Evolutionary conservation across 1,140 invertebrate species (phyloP).

Genomic region (Lerema accius): DNA sequence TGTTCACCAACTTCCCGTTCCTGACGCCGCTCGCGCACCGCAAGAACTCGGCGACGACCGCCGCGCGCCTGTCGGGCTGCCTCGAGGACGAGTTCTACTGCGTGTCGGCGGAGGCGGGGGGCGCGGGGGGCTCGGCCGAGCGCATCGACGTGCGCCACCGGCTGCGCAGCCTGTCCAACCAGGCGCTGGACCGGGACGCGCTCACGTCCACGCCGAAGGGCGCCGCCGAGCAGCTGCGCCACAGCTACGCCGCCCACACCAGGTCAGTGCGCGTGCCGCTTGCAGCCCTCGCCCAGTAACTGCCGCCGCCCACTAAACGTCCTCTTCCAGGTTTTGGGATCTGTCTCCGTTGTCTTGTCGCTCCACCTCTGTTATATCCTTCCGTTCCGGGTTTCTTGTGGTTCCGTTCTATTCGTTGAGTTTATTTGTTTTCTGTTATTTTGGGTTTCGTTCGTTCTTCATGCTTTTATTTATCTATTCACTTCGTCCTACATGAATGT

Average conservation of each 20-base stretch:
- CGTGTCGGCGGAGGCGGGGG: constrained; percentile 65
- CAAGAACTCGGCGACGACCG: constrained; percentile 68
- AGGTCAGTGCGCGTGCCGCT: constrained; percentile 59
- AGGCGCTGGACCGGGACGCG: constrained; percentile 51
- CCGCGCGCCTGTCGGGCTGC: constrained; percentile 67
- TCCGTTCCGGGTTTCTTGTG: constrained; percentile 7
- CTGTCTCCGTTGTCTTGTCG: constrained; percentile 11
- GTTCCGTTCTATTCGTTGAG: not conserved
- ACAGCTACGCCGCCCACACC: constrained; percentile 62
- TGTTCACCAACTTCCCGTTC: constrained; percentile 81
- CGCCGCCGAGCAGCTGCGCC: constrained; percentile 44
- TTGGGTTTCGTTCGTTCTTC: not conserved
- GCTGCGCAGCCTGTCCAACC: constrained; percentile 58
- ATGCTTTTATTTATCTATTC: too few species aligned
- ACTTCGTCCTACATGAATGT: too few species aligned
- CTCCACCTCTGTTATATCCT: constrained; percentile 11
- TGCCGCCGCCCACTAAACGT: constrained; percentile 34
- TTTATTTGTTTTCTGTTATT: not conserved
- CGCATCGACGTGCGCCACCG: constrained; percentile 59
- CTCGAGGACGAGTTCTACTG: constrained; percentile 79
- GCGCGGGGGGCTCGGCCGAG: constrained; percentile 39
- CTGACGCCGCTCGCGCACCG: constrained; percentile 80
- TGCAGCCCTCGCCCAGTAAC: constrained; percentile 26
- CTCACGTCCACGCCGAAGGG: constrained; percentile 57
- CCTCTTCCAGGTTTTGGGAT: constrained; percentile 27